These are phyloP conservation scores for Lasioglossum figueresi DNA, from an alignment of 2,888 invertebrate species.

Conservation along the genomic window DNA sequence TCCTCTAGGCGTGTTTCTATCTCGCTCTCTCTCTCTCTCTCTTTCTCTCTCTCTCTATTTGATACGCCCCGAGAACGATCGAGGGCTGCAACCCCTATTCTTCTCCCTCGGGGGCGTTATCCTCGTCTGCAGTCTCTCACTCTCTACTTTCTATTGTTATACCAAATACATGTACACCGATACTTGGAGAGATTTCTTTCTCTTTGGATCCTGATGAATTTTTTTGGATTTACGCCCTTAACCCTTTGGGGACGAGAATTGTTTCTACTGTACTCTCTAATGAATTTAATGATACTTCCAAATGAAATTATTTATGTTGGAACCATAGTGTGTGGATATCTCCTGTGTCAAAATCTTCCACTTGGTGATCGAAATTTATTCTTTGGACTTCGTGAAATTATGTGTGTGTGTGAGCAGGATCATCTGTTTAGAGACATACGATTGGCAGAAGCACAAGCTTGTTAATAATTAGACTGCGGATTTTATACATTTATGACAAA, in stretches of 20 bases:
- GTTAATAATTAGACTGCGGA: too few relatives aligned
- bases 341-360: too few relatives aligned
- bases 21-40: neutral
- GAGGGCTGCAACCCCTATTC: neutral
- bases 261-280: neutral
- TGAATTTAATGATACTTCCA: neutral
- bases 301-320: too few relatives aligned
- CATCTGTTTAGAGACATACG: too few relatives aligned
- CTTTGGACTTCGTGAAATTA: too few relatives aligned
- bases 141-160: neutral
- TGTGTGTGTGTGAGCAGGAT: too few relatives aligned
- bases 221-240: neutral
- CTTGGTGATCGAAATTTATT: too few relatives aligned
- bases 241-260: too few relatives aligned
- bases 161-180: neutral
- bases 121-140: neutral
- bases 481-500: too few relatives aligned
- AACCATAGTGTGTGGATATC: too few relatives aligned
- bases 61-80: neutral
- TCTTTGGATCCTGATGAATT: neutral
- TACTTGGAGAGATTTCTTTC: neutral
- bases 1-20: neutral
- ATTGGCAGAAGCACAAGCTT: too few relatives aligned
- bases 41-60: neutral
- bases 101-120: neutral